Conservation (phyloP, 2,797 vertebrate genomes). For the Tarsius wallacei region DNA sequence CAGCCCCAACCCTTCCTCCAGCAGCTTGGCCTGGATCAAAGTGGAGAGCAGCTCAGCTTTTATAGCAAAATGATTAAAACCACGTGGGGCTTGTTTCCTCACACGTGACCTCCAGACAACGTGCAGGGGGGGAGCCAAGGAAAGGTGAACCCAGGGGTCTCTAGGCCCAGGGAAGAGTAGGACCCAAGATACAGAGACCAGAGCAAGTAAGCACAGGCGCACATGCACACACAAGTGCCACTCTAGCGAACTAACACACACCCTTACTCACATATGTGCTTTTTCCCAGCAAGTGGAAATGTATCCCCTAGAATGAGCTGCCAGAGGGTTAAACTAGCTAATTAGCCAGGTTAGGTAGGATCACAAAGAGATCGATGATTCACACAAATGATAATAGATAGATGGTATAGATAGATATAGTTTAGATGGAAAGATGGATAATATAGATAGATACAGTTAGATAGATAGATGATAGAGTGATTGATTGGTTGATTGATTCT, state of each 20-base stretch:
- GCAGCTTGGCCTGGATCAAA: conserved; percentile 89
- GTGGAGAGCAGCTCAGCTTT: conserved; percentile 89
- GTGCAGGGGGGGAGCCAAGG: conserved; percentile 85
- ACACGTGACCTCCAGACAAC: conserved; percentile 89
- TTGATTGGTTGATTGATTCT: not conserved
- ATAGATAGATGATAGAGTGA: too few relatives aligned
- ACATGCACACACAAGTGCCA: not conserved
- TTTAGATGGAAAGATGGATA: not conserved
- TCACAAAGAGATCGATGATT: too few relatives aligned
- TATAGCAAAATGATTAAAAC: conserved; percentile 91
- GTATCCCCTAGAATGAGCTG: not conserved
- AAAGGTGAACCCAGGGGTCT: conserved; percentile 84
- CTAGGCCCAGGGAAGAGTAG: conserved; percentile 6
- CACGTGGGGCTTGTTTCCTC: conserved; percentile 89
- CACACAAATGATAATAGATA: too few relatives aligned
- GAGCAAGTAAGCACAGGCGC: not conserved
- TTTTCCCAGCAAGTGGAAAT: conserved; percentile 35
- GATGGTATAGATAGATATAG: not conserved
- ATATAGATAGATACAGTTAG: not conserved
- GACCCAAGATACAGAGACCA: conserved; percentile 6
- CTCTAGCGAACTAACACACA: too few relatives aligned
- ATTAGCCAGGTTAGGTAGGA: conserved; percentile 12
- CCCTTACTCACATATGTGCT: not conserved
- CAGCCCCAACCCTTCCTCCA: conserved; percentile 80
- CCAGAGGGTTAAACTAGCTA: not conserved